phyloP scores from a whole-genome alignment of 2,113 vertebrate species.

The Camelus dromedarius region DNA sequence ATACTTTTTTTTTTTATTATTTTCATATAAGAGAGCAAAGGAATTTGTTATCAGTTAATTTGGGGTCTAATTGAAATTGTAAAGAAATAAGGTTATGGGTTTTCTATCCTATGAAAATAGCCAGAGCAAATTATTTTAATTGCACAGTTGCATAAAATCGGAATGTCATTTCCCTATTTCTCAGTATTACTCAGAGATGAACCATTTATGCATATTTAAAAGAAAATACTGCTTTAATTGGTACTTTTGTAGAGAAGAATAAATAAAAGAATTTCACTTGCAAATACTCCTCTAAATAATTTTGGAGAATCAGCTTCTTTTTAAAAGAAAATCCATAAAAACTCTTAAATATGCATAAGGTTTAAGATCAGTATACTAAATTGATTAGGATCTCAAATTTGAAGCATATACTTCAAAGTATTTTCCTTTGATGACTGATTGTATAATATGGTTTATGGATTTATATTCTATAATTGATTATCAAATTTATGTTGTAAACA shows the following conservation, averaged over 20 bases:
- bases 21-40: neutral
- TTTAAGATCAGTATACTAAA: slow-evolving; percentile 34
- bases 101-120: slow-evolving; percentile 9
- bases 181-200: slow-evolving; percentile 52
- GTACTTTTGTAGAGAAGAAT: slow-evolving; percentile 59
- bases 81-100: neutral
- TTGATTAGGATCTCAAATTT: slow-evolving; percentile 49
- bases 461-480: slow-evolving; percentile 43
- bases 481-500: slow-evolving; percentile 36
- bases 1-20: neutral
- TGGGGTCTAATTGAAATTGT: slow-evolving; percentile 37
- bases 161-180: slow-evolving; percentile 50
- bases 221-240: slow-evolving; percentile 61
- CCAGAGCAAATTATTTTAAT: slow-evolving; percentile 67
- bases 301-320: slow-evolving; percentile 50
- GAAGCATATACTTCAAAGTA: slow-evolving; percentile 12
- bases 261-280: slow-evolving; percentile 66
- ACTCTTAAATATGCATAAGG: neutral
- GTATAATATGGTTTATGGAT: neutral
- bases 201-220: slow-evolving; percentile 70
- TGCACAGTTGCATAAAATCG: slow-evolving; percentile 53
- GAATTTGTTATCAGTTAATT: neutral
- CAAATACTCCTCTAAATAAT: slow-evolving; percentile 63
- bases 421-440: slow-evolving; percentile 8
- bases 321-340: slow-evolving; percentile 49